Evolutionary conservation across 2,797 vertebrate genomes (phyloP).

Genomic region (Botia almorhae): DNA sequence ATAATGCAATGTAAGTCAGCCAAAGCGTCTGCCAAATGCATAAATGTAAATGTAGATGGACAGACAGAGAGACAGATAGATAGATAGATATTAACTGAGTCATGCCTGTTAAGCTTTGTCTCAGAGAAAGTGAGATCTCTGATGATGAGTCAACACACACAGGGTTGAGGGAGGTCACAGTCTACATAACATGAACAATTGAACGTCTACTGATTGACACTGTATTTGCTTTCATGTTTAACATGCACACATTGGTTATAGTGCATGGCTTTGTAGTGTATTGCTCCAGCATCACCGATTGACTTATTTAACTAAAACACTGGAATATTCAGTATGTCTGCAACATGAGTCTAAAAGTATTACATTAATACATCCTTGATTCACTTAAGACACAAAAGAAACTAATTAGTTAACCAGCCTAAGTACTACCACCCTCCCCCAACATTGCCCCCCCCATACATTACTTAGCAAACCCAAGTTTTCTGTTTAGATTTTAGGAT

Average conservation of each 20-base stretch:
- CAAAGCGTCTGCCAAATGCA: no score
- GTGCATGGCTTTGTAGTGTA: background rate
- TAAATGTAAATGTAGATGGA: background rate
- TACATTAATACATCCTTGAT: constrained; percentile 16
- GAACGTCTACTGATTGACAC: background rate
- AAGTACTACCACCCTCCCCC: constrained; percentile 6
- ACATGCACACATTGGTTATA: background rate
- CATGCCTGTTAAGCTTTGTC: background rate
- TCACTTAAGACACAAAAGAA: constrained; percentile 40
- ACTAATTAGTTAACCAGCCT: constrained; percentile 55
- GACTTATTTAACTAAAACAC: no score
- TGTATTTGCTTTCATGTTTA: background rate
- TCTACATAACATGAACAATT: constrained; percentile 1
- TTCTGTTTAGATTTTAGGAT: constrained; percentile 21
- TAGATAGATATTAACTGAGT: background rate
- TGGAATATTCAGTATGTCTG: no score
- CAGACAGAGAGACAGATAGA: background rate
- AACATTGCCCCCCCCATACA: constrained; percentile 30
- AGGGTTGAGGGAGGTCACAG: background rate
- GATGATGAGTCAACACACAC: constrained; percentile 15
- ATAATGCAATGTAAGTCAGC: no score
- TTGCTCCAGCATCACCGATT: background rate
- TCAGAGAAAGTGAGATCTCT: background rate
- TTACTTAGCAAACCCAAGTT: background rate
- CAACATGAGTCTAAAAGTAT: constrained; percentile 35